Conservation (phyloP, 2,888 invertebrate species). For the Lycophotia porphyrea region DNA sequence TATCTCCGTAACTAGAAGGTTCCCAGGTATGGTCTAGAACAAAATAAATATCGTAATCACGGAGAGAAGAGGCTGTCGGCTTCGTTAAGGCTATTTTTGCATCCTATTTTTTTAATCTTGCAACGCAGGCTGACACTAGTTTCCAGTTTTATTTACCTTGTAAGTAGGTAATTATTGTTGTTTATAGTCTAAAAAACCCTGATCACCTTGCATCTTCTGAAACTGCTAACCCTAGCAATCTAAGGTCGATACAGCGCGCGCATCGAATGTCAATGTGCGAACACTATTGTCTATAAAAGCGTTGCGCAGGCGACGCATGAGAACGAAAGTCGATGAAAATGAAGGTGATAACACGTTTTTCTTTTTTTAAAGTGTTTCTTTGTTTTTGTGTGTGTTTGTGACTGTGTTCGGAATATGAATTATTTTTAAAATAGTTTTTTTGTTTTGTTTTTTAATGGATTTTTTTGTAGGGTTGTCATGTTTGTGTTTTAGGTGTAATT, state of each 20-base stretch:
- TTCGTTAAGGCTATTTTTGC: no score
- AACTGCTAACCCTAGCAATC: slow-evolving; percentile 59
- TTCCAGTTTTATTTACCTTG: neutral
- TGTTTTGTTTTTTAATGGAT: neutral
- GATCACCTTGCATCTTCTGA: slow-evolving; percentile 13
- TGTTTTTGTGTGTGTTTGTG: slow-evolving; percentile 39
- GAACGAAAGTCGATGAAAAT: slow-evolving; percentile 87
- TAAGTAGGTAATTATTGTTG: neutral
- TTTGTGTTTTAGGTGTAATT: neutral
- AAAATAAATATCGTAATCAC: no score
- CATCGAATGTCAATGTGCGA: slow-evolving; percentile 79
- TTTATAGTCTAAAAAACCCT: slow-evolving; percentile 20
- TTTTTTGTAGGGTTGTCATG: slow-evolving; percentile 3
- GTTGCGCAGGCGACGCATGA: slow-evolving; percentile 69
- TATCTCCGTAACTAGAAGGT: no score
- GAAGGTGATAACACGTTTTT: slow-evolving; percentile 88
- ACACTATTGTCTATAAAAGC: slow-evolving; percentile 87
- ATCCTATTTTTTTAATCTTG: no score
- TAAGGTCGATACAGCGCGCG: slow-evolving; percentile 83
- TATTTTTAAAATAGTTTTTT: neutral
- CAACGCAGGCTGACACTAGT: no score
- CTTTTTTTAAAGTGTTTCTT: slow-evolving; percentile 64
- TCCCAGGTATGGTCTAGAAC: no score
- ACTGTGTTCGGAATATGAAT: slow-evolving; percentile 42
- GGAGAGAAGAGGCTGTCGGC: no score